phyloP scores from a whole-genome alignment of 1,140 invertebrate genomes.

The Sminthurides bifidus region DNA sequence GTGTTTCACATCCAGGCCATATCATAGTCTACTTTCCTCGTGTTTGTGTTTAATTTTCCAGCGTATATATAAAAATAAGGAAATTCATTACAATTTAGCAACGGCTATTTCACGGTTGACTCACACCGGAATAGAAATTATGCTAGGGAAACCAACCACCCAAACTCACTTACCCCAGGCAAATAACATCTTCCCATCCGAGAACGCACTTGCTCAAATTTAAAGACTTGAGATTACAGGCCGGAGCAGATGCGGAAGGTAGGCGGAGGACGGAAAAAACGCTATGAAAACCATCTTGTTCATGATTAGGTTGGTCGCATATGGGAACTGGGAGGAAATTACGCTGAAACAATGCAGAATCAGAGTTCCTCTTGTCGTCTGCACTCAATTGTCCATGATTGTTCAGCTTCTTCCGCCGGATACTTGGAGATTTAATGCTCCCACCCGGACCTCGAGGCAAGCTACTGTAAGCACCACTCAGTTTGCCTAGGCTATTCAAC shows the following conservation, averaged over 20 bases:
- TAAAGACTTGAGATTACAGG: conserved; percentile 41
- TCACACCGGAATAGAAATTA: too few species aligned
- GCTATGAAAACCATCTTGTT: conserved; percentile 32
- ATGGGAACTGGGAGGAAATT: conserved; percentile 41
- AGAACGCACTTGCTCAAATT: conserved; percentile 44
- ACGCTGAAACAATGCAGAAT: conserved; percentile 43
- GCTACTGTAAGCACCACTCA: conserved; percentile 14
- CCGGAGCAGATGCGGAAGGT: conserved; percentile 37
- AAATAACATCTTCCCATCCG: conserved; percentile 43
- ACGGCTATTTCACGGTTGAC: too few species aligned
- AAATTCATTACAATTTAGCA: too few species aligned
- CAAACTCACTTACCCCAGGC: conserved; percentile 42
- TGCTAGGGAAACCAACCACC: too few species aligned
- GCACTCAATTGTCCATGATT: conserved; percentile 25
- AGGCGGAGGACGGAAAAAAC: conserved; percentile 32
- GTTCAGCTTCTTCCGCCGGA: conserved; percentile 22
- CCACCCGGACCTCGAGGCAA: conserved; percentile 20
- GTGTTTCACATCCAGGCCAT: too few species aligned
- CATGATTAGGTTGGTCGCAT: conserved; percentile 40
- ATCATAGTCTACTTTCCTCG: too few species aligned
- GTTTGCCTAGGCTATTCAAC: background rate
- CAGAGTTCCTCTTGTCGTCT: conserved; percentile 42
- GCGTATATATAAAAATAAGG: too few species aligned
- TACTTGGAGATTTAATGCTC: conserved; percentile 27
- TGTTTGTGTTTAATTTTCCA: too few species aligned